Percentiles rank a stretch among this genome's conserved stretches.
phyloP scores from a whole-genome alignment of 2,888 invertebrate genomes.

The Caenorhabditis plicata region DNA sequence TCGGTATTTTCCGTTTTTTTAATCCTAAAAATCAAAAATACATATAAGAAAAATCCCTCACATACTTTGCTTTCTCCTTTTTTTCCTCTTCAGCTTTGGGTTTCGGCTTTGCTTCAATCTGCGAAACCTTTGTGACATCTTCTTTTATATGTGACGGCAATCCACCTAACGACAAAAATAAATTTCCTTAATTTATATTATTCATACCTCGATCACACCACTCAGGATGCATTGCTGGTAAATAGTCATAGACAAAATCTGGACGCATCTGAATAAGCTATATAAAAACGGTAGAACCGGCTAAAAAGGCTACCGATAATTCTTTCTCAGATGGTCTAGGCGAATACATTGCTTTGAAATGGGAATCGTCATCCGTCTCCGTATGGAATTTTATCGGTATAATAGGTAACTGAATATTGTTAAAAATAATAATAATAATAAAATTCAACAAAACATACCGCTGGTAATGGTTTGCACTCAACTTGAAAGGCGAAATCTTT shows the following conservation, averaged over 20 bases:
- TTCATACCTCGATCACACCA: conserved; percentile 9
- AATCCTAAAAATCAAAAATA: too few species aligned
- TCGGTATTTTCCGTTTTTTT: conserved; percentile 6
- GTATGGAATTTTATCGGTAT: conserved; percentile 10
- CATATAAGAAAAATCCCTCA: too few species aligned
- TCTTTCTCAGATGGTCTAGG: conserved; percentile 13
- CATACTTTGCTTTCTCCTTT: background rate
- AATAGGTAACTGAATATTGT: conserved; percentile 16
- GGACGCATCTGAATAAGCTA: conserved; percentile 6
- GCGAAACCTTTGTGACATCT: too few species aligned
- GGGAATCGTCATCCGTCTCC: background rate
- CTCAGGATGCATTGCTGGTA: conserved; percentile 13
- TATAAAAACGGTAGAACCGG: background rate
- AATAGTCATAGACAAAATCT: conserved; percentile 4
- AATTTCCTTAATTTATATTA: background rate
- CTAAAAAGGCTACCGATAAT: background rate
- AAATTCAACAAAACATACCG: conserved; percentile 9
- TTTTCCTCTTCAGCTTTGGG: conserved; percentile 1
- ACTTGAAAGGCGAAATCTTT: conserved; percentile 7
- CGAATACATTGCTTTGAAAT: conserved; percentile 17
- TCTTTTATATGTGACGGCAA: too few species aligned
- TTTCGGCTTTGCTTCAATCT: conserved; percentile 3
- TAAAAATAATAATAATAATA: background rate
- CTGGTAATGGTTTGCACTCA: background rate
- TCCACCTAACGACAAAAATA: too few species aligned